These are phyloP conservation scores for Ferdinandea cuprea DNA, from an alignment of 2,888 invertebrate species.

Conservation along the genomic window DNA sequence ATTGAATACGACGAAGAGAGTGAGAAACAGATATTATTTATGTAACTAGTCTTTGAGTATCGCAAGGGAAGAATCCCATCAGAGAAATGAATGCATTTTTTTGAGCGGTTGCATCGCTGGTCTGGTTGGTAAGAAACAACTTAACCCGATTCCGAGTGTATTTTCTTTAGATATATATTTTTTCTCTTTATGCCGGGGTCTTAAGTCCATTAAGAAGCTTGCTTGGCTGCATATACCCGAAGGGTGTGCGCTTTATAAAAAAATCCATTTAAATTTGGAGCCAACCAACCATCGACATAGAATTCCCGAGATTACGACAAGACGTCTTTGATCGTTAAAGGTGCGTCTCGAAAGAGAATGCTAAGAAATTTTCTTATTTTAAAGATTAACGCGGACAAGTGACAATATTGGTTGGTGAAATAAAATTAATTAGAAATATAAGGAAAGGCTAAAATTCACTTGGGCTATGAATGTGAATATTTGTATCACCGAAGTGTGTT, in stretches of 20 bases:
- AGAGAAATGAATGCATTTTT: constrained; percentile 33
- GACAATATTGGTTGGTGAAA: no score
- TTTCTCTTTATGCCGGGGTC: constrained; percentile 19
- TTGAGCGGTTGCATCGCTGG: background rate
- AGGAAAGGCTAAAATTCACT: no score
- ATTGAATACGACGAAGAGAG: background rate
- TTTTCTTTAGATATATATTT: constrained; percentile 26
- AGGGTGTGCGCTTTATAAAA: constrained; percentile 17
- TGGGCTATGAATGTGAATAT: no score
- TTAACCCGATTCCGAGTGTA: constrained; percentile 59
- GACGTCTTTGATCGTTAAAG: constrained; percentile 9
- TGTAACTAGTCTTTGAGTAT: constrained; percentile 62
- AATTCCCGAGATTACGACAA: background rate
- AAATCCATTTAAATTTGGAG: constrained; percentile 52
- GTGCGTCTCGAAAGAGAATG: background rate
- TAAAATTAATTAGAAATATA: no score
- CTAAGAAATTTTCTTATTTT: no score
- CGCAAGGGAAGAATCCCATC: constrained; percentile 29
- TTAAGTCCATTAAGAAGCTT: constrained; percentile 38
- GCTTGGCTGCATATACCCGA: constrained; percentile 22
- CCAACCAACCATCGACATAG: constrained; percentile 34
- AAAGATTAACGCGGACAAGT: no score
- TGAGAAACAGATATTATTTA: constrained; percentile 3
- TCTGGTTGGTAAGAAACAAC: constrained; percentile 29
- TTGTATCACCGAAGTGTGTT: no score